Evolutionary conservation across 1,140 invertebrate genomes (phyloP).

Genomic region (Brachionus rotundiformis): DNA sequence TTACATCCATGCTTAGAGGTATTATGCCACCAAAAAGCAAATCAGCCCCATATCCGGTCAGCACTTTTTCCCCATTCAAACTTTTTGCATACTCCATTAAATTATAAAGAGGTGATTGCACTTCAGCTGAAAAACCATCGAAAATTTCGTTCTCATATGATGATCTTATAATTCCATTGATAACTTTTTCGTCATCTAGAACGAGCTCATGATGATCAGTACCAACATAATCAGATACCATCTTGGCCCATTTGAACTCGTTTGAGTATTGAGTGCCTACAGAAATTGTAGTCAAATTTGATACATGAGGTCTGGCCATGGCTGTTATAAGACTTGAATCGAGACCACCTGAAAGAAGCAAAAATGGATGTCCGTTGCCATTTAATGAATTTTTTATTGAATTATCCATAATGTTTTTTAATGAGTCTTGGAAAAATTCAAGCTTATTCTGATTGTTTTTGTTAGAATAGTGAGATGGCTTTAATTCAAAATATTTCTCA

Average conservation of each 20-base stretch:
- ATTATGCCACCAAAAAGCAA: not conserved
- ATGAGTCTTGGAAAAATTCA: slow-evolving; percentile 1
- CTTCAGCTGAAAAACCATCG: not conserved
- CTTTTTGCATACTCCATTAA: not conserved
- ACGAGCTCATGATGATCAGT: not conserved
- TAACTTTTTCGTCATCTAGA: not conserved
- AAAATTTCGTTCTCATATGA: not conserved
- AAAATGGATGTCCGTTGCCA: not conserved
- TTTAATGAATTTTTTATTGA: not conserved
- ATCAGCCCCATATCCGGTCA: not conserved
- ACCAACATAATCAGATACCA: not conserved
- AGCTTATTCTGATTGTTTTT: not conserved
- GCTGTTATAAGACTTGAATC: not conserved
- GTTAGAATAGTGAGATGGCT: not conserved
- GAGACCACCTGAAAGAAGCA: not conserved
- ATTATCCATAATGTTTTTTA: not conserved
- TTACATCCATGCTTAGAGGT: not conserved
- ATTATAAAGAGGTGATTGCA: not conserved
- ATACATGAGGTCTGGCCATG: not conserved
- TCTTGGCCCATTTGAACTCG: not conserved
- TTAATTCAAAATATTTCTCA: not conserved
- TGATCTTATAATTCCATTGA: not conserved
- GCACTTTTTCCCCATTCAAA: not conserved
- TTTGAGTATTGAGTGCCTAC: not conserved
- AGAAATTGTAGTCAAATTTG: not conserved